Conservation (phyloP, 2,797 vertebrate genomes). For the Tenualosa thibaudeaui region DNA sequence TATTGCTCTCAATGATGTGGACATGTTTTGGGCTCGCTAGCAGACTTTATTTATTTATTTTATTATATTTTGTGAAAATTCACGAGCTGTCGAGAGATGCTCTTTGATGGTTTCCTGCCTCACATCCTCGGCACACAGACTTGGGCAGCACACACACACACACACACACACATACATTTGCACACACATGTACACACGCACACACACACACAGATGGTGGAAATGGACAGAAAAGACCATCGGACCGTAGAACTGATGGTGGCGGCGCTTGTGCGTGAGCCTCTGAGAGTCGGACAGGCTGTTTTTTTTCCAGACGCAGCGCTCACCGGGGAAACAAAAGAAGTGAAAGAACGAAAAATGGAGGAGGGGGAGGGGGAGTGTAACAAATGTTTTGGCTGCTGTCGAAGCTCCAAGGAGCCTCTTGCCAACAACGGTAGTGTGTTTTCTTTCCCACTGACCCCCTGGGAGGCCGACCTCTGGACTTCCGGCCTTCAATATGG, state of each 20-base stretch:
- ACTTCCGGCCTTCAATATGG: slow-evolving; percentile 56
- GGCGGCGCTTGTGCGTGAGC: slow-evolving; percentile 63
- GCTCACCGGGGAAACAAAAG: slow-evolving; percentile 67
- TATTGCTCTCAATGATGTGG: slow-evolving; percentile 6
- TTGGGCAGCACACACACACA: background rate
- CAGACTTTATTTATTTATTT: background rate
- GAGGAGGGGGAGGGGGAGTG: slow-evolving; percentile 51
- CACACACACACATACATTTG: background rate
- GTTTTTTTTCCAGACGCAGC: slow-evolving; percentile 40
- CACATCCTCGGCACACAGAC: background rate
- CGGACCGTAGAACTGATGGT: background rate
- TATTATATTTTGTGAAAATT: slow-evolving; percentile 8
- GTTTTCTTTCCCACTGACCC: slow-evolving; percentile 70
- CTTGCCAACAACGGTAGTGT: slow-evolving; percentile 66
- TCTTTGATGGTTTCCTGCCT: background rate
- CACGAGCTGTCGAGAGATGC: background rate
- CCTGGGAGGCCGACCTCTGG: slow-evolving; percentile 58
- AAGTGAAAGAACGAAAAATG: slow-evolving; percentile 59
- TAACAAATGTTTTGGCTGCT: slow-evolving; percentile 77
- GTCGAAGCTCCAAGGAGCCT: slow-evolving; percentile 60
- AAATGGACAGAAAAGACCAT: background rate
- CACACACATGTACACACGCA: background rate
- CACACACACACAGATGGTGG: slow-evolving; percentile 1
- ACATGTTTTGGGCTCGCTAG: background rate
- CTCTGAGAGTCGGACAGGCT: slow-evolving; percentile 53